Conservation (phyloP, 2,113 vertebrate species). For the Limnothrissa miodon region DNA sequence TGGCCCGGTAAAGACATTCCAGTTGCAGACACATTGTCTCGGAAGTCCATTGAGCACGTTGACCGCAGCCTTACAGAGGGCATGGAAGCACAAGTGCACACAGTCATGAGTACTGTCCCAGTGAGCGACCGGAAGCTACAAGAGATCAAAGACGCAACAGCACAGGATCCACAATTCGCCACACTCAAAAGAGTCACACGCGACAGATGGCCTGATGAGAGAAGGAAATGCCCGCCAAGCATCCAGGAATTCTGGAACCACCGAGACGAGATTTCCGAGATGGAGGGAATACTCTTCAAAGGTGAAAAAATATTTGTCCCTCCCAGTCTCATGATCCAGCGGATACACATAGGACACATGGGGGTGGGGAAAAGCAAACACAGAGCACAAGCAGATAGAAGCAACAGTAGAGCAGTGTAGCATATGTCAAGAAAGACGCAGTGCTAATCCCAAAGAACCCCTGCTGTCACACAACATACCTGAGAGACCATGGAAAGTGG, state of each 20-base stretch:
- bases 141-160: background rate
- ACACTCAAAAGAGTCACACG: background rate
- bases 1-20: slow-evolving; percentile 12
- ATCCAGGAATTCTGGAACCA: slow-evolving; percentile 37
- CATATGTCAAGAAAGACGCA: slow-evolving; percentile 21
- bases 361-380: slow-evolving; percentile 32
- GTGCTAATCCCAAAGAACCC: slow-evolving; percentile 30
- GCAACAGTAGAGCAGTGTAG: background rate
- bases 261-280: slow-evolving; percentile 25
- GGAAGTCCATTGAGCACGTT: slow-evolving; percentile 7
- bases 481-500: slow-evolving; percentile 18
- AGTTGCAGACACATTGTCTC: background rate
- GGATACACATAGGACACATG: slow-evolving; percentile 35
- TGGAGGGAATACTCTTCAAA: slow-evolving; percentile 29
- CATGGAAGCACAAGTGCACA: slow-evolving; percentile 5
- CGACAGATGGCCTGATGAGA: slow-evolving; percentile 18
- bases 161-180: slow-evolving; percentile 11
- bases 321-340: slow-evolving; percentile 1
- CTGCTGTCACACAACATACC: slow-evolving; percentile 22
- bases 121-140: background rate
- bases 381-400: slow-evolving; percentile 19
- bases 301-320: slow-evolving; percentile 37
- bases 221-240: slow-evolving; percentile 12
- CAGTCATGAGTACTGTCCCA: background rate
- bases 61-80: background rate